Conservation (phyloP, 2,113 vertebrate genomes). For the Hydropotes inermis region DNA sequence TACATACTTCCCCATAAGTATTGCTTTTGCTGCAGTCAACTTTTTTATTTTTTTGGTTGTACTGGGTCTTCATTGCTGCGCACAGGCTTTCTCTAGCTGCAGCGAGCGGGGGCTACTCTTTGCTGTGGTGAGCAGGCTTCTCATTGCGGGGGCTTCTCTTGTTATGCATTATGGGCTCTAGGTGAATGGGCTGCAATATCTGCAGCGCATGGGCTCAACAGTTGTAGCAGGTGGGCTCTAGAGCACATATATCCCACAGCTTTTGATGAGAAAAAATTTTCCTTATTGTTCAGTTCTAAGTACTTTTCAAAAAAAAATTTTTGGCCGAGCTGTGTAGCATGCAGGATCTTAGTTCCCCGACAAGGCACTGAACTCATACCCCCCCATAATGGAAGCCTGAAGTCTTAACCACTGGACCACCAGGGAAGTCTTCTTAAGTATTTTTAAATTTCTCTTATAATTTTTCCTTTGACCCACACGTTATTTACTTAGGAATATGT, state of each 20-base stretch:
- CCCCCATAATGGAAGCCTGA: background rate
- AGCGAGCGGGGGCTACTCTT: background rate
- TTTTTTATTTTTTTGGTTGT: background rate
- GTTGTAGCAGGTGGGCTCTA: background rate
- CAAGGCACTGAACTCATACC: background rate
- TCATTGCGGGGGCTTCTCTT: fast-evolving
- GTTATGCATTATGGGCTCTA: background rate
- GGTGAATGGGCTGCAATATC: background rate
- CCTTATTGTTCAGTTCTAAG: background rate
- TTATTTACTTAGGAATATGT: background rate
- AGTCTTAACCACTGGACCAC: background rate
- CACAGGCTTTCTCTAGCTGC: background rate
- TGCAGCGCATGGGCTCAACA: background rate
- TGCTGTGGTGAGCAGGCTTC: background rate
- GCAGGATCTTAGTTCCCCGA: background rate
- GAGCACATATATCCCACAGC: background rate
- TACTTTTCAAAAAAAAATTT: background rate
- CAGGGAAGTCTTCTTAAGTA: background rate
- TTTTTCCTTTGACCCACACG: background rate
- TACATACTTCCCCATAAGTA: background rate
- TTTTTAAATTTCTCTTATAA: background rate
- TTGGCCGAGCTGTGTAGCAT: background rate
- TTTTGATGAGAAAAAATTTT: background rate
- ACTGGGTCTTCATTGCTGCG: background rate
- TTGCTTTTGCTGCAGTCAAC: too few species aligned